Evolutionary conservation across 2,113 vertebrate species (phyloP), one percentile per base, ranked within the genome.

Genomic region (Phasianus colchicus): DNA sequence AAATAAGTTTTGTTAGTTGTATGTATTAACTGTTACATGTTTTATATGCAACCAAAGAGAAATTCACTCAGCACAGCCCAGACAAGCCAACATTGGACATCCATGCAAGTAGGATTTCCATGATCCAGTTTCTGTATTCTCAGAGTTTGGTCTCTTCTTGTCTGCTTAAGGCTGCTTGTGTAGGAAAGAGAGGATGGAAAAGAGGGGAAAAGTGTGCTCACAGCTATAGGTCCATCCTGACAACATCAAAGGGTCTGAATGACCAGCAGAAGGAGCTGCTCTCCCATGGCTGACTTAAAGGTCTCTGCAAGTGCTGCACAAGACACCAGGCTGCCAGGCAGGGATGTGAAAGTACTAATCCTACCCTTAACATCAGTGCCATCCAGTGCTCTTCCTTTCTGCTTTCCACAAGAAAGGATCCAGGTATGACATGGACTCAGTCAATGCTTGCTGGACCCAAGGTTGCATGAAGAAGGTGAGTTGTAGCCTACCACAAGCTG

Each of bases 401-500:
- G 77, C 47, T 77, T 60, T 43, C 73, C 34, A 22, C 47, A 25
- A 52, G 45, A 64, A 25, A 43, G 34, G 65, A 25, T 9, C 78
- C 27, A 13, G n/a, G 16, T 13, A 4, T 0, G 0, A 21, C 4
- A 6, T 10, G 45, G 40, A 6, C 64, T 29, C 43, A 57, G 32
- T 10, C 10, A 7, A 4, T 22, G 54, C 24, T 76, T 1, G 0
- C 27, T 38, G 57, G 58, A 54, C 30, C 42, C 2, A 0, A 29
- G 43, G 4, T 34, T 78, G 55, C 25, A 6, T 2, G 5, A 21
- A 47, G 60, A 58, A 67, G 36, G 7, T 22, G 47, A 63, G 42
- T 21, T 2, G 1, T 0, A 25, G 22, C 73, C 73, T 50, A 32
- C n/a, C 50, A 14, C 25, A 3, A 77, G 29, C 60, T 77, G 69